Base-by-base conservation (phyloP, 2,797 vertebrate species). In the Melanotaenia nigrans region DNA sequence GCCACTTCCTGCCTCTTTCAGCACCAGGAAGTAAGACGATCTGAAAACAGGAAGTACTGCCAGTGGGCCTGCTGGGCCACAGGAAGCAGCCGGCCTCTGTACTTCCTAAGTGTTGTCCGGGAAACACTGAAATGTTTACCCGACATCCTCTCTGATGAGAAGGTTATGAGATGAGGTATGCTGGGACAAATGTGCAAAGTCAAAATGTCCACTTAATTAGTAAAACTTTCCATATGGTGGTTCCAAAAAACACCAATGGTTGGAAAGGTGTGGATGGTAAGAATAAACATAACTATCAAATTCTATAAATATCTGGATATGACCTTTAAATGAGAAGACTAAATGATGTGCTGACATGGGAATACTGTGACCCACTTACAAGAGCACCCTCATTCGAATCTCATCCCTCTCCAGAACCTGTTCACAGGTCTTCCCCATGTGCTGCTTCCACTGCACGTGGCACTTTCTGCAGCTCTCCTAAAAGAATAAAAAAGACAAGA, bases 391-490 rank as follows among this genome's bases (percentile, higher is more conserved):
- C 88, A 98, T 97, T 83, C 96, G 96, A 88, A 98, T 97, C 93
- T 99, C 97, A 36, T 98, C 97, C 77, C 95, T 95, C 90, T 99
- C 97, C 64, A 97, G 94, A 89, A 99, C 95, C 91, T 99, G 95
- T 84, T 97, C 96, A 0, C 97, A 99, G 36, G 96, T 98, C 92
- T 99, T 97, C 77, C 96, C 97, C 40, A 93, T 94, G 70, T 99
- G 97, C 75, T 96, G 96, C 89, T 99, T 99, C 97, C 97, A 99
- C 84, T 97, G 93, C 79, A 97, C 96, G 68, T 98, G 96, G 86
- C 97, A 99, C 87, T 97, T 99, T 62, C 97, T 93, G 77, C 97
- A 99, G 0, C 96, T 98, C 92, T 99, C 97, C 97, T 99, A 76
- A 0, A 14, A 45, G 4, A 18, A 32, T 71, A 61, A 63, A n/a